phyloP scores from a whole-genome alignment of 1,140 invertebrate species.

The Drosophila busckii region DNA sequence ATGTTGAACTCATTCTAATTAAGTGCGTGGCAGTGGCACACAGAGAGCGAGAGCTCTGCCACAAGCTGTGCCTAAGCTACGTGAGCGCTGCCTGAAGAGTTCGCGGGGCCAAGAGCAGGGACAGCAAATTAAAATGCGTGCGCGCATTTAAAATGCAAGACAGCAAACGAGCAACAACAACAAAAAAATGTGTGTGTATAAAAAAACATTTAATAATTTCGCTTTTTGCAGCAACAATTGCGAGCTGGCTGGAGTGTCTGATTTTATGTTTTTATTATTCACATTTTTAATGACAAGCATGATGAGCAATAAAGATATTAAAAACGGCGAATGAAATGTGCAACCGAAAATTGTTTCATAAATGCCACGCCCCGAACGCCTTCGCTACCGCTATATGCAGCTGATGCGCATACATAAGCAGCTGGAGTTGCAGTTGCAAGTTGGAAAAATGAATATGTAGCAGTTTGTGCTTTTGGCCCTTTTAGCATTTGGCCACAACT shows the following conservation, averaged over 20 bases:
- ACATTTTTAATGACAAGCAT: slow-evolving; percentile 72
- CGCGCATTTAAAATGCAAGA: slow-evolving; percentile 58
- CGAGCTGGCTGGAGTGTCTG: slow-evolving; percentile 9
- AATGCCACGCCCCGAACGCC: slow-evolving; percentile 55
- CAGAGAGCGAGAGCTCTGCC: slow-evolving; percentile 17
- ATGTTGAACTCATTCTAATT: slow-evolving; percentile 73
- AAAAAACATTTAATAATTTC: slow-evolving; percentile 73
- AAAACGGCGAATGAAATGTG: slow-evolving; percentile 71
- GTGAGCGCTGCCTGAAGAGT: slow-evolving; percentile 22
- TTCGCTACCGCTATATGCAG: too few relatives aligned
- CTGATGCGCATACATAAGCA: too few relatives aligned
- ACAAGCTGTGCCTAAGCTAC: slow-evolving; percentile 38
- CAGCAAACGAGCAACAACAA: too few relatives aligned
- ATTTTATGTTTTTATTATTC: slow-evolving; percentile 75
- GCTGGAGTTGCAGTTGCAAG: too few relatives aligned
- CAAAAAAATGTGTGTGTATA: too few relatives aligned
- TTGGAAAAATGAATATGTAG: slow-evolving; percentile 61
- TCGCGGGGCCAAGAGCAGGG: too few relatives aligned
- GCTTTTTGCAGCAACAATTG: slow-evolving; percentile 68
- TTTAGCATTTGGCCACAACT: slow-evolving; percentile 47
- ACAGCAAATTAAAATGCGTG: slow-evolving; percentile 51
- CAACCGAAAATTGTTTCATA: slow-evolving; percentile 69
- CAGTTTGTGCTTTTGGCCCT: slow-evolving; percentile 35
- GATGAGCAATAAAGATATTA: slow-evolving; percentile 78
- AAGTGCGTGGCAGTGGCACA: too few relatives aligned